Base-by-base conservation (phyloP, 2,888 invertebrate species). In the Diachrysia chrysitis region DNA sequence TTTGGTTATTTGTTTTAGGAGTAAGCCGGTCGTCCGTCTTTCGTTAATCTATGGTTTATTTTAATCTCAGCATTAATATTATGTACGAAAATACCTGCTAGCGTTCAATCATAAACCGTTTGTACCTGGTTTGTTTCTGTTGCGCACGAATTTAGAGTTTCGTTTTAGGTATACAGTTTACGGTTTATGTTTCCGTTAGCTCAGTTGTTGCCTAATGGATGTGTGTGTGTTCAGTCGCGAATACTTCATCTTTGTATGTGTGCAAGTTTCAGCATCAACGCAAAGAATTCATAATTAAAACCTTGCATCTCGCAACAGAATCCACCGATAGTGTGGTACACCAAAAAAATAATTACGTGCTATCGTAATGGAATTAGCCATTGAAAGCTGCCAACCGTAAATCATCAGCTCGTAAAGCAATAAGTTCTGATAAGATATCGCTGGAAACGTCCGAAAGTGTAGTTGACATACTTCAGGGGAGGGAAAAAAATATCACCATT, bases 121-220 rank as follows among this genome's bases (percentile, higher is more conserved):
- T 87, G 90, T 91, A 93, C 93, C 95, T 95, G 95, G 94, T 95
- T 94, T 93, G 93, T 94, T 94, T 95, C 95, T 91, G 89, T 90
- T 91, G 89, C 85, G 88, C 87, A 85, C 85, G 85, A 85, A 88
- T 89, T 89, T 88, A 84, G 82, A 82, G 85, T 83, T 85, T 80
- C 79, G 84, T 82, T 85, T 85, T 82, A 77, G 82, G 83, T 87
- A 85, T 82, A 88, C 85, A 87, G 87, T 89, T 89, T 88, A 89
- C 84, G 85, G 79, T 87, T 82, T 83, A 81, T 83, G 87, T 82
- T 90, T 89, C 88, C 87, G 88, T 81, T 85, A 75, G 80, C 73
- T 82, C 82, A 73, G 81, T 89, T 87, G 87, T 89, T 87, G 86
- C 84, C 76, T 88, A 90, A 89, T 88, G 83, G 74, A 83, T 77